Evolutionary conservation across 1,140 invertebrate species (phyloP), one percentile per base, ranked within the genome.

Genomic region (Lordiphosa mommai): DNA sequence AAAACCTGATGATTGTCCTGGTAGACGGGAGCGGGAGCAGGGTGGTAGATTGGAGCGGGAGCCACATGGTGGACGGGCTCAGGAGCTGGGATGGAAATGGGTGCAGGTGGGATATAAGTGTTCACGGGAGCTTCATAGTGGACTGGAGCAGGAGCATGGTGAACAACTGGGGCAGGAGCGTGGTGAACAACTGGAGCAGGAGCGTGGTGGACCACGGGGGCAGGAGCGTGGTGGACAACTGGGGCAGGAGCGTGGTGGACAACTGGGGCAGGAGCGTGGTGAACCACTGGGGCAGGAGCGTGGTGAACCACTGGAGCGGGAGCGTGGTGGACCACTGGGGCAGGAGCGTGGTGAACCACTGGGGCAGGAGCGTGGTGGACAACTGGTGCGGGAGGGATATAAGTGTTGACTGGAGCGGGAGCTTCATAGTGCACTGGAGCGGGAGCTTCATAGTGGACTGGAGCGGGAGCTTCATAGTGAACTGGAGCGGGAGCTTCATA

Each of bases 21-120:
- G 55, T 50, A 57, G 16, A 69, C 66, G 20, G 65, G 72, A 46
- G 58, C 73, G 5, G 70, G 60, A 20, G 67, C 71, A 3, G 56
- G 14, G 3, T 40, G 20, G 48, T 37, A 30, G 1, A 48, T 37
- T 0, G 58, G 61, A 27, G 63, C 58, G 0, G 10, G 29, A 20
- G 20, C 20, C 20, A 23, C 20, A 23, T 53, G 37, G 33, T 70
- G 43, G n/a, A 69, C 60, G 51, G 59, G 59, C 17, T 49, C 57
- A n/a, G 52, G 49, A 38, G 67, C 69, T 7, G 77, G 67, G 14
- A 64, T 72, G 64, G 34, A 38, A 12, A 16, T 7, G 4, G 56
- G 36, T 23, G 43, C 37, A 9, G 64, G 58, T 51, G 17, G 68
- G 4, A 23, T 23, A 5, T 23, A 23, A 23, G 20, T 23, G 20